These are phyloP conservation scores for Conistra vaccinii DNA, from an alignment of 2,888 invertebrate species.

Conservation along the genomic window DNA sequence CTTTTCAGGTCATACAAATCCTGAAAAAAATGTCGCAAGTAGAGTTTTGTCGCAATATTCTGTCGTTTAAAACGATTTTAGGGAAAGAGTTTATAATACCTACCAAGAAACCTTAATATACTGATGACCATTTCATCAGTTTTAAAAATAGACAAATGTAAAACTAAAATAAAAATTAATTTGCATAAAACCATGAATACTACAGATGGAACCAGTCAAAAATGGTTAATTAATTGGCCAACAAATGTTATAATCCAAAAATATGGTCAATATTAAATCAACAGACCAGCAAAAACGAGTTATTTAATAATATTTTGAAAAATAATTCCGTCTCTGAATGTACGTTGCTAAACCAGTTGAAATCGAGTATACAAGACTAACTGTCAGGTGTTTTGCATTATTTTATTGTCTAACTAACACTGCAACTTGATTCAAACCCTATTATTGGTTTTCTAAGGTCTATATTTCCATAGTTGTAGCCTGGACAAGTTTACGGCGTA, in stretches of 20 bases:
- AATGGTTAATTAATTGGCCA: neutral
- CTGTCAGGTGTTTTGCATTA: conserved; percentile 65
- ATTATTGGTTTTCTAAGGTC: accelerated
- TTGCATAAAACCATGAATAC: neutral
- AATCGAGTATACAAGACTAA: conserved; percentile 56
- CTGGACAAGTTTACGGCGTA: conserved; percentile 43
- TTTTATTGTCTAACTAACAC: conserved; percentile 62
- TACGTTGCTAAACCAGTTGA: conserved; percentile 63
- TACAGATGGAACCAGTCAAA: neutral
- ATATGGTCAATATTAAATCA: conserved; percentile 9
- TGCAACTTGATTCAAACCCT: neutral
- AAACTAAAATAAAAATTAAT: neutral
- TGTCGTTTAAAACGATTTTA: neutral
- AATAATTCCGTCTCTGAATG: conserved; percentile 47
- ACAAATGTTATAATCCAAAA: conserved; percentile 13
- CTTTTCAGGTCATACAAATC: neutral
- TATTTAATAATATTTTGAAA: conserved; percentile 47
- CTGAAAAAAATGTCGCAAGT: neutral
- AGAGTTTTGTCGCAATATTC: neutral
- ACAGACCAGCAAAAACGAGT: conserved; percentile 8
- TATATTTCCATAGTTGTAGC: neutral
- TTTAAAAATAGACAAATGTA: neutral
- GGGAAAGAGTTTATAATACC: too few species aligned
- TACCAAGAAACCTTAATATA: neutral
- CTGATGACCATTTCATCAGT: too few species aligned